Evolutionary conservation across 2,113 vertebrate species (phyloP).

Genomic region (Piprites chloris): DNA sequence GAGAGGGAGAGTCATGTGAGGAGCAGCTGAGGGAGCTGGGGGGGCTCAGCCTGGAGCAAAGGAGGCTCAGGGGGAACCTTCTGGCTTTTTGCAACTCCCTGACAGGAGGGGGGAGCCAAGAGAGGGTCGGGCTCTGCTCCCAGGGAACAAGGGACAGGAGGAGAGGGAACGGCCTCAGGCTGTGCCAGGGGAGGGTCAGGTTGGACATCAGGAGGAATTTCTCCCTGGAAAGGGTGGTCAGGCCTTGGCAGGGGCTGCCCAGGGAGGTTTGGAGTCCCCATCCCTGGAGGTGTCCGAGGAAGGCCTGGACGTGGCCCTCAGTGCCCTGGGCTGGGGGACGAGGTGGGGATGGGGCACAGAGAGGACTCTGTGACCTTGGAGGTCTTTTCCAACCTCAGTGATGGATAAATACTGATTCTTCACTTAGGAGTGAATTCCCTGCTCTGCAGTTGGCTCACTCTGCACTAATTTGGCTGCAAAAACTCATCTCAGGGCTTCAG

Average conservation of each 20-base stretch:
- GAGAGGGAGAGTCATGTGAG: background rate
- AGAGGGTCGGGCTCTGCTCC: background rate
- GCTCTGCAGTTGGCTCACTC: background rate
- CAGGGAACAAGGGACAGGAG: background rate
- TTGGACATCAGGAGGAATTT: background rate
- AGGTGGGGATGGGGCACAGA: background rate
- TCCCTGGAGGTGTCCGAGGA: background rate
- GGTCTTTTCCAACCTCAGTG: background rate
- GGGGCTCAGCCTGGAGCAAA: background rate
- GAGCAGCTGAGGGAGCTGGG: background rate
- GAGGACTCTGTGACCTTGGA: background rate
- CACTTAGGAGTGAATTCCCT: background rate
- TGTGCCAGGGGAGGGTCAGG: background rate
- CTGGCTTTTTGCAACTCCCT: background rate
- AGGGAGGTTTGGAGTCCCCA: background rate
- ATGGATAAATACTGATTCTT: background rate
- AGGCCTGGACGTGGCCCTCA: accelerated
- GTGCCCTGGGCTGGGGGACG: background rate
- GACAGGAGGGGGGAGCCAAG: background rate
- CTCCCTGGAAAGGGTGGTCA: background rate
- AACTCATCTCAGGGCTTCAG: background rate
- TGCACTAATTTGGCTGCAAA: background rate
- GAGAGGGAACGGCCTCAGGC: background rate
- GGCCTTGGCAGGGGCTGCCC: background rate
- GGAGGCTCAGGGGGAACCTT: background rate